Evolutionary conservation across 2,797 vertebrate species (phyloP).

Genomic region (Cossypha caffra): DNA sequence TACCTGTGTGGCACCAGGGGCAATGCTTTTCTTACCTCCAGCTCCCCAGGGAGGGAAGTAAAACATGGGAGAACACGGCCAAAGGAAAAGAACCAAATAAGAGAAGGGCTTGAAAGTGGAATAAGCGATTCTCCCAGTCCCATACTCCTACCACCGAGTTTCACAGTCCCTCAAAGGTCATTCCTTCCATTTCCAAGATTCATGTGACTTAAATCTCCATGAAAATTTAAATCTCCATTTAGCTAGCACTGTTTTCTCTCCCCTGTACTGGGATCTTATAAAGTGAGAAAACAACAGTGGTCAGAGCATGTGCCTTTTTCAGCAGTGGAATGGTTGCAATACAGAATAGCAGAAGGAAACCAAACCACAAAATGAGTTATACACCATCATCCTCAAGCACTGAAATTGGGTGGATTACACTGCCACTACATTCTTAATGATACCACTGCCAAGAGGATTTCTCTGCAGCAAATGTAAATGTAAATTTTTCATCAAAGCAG

Average conservation of each 20-base stretch:
- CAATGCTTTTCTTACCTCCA: background rate
- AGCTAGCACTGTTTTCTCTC: background rate
- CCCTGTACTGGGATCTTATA: background rate
- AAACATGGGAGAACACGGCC: background rate
- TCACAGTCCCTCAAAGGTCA: background rate
- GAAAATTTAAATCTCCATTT: background rate
- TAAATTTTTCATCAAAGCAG: background rate
- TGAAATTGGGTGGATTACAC: background rate
- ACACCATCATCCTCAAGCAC: background rate
- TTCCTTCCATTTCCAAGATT: background rate
- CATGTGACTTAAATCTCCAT: background rate
- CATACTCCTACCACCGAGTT: background rate
- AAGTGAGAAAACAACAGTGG: background rate
- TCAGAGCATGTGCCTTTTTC: background rate
- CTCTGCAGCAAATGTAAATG: background rate
- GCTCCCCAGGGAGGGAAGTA: background rate
- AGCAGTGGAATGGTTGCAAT: background rate
- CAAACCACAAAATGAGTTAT: background rate
- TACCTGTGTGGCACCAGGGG: rapidly evolving
- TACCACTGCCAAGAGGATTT: background rate
- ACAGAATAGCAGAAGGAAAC: background rate
- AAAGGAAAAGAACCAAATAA: background rate
- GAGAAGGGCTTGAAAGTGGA: background rate
- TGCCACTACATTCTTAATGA: background rate
- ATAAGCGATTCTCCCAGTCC: background rate